Evolutionary conservation across 2,888 invertebrate species (phyloP).

Genomic region (Chrysina gloriosa): DNA sequence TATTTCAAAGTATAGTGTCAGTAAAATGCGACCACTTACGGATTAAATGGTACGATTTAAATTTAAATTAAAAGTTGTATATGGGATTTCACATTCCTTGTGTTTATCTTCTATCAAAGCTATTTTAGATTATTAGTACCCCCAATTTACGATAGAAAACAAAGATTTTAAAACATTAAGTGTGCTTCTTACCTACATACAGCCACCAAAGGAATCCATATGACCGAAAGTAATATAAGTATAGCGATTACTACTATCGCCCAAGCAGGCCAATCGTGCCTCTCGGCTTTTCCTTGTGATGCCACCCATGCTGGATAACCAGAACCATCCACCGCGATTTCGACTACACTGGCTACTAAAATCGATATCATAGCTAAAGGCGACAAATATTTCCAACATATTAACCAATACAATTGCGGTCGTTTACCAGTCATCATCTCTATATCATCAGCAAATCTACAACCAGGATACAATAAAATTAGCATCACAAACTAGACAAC

Average conservation of each 20-base stretch:
- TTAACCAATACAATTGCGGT: constrained; percentile 90
- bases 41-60: too few relatives aligned
- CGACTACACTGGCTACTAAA: constrained; percentile 83
- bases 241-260: constrained; percentile 79
- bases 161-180: background rate
- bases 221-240: constrained; percentile 81
- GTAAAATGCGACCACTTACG: too few relatives aligned
- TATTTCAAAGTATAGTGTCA: too few relatives aligned
- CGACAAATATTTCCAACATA: constrained; percentile 95
- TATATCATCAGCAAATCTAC: constrained; percentile 91
- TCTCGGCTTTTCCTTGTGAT: constrained; percentile 77
- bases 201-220: constrained; percentile 90
- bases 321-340: constrained; percentile 83
- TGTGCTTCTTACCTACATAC: constrained; percentile 76
- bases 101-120: too few relatives aligned
- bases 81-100: too few relatives aligned
- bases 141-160: background rate
- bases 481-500: constrained; percentile 87
- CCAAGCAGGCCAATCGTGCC: constrained; percentile 90
- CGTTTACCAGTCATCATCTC: constrained; percentile 94
- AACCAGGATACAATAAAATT: constrained; percentile 61
- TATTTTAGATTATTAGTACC: too few relatives aligned
- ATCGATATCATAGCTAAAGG: constrained; percentile 91
- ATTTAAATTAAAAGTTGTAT: too few relatives aligned
- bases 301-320: constrained; percentile 89